Conservation (phyloP, 2,888 invertebrate species). For the Zeuzera pyrina region DNA sequence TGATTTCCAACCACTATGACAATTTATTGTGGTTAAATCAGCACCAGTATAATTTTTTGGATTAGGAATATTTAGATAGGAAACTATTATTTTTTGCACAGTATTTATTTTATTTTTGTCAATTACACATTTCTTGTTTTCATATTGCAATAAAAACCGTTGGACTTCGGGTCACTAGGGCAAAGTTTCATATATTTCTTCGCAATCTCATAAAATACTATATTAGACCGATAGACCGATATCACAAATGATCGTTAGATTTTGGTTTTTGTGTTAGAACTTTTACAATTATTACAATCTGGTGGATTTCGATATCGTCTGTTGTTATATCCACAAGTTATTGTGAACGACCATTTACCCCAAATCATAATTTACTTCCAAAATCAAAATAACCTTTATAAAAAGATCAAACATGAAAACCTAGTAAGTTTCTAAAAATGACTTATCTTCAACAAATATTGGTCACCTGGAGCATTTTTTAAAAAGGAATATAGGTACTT, state of each 20-base stretch:
- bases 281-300: constrained; percentile 1
- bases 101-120: neutral
- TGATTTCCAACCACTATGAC: neutral
- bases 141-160: constrained; percentile 1
- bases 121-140: neutral
- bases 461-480: neutral
- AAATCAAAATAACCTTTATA: neutral
- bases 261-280: constrained; percentile 1
- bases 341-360: neutral
- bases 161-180: neutral
- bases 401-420: neutral
- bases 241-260: constrained; percentile 1
- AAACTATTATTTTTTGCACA: constrained; percentile 1
- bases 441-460: neutral
- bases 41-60: constrained; percentile 1
- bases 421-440: neutral
- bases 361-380: neutral
- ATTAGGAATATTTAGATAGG: constrained; percentile 1
- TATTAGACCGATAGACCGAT: too few species aligned
- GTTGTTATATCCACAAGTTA: constrained; percentile 1
- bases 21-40: neutral
- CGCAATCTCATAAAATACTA: neutral
- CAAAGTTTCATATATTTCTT: constrained; percentile 1
- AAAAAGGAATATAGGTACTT: neutral
- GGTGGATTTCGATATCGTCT: neutral